Conservation (phyloP, 64 coral and sea anemone species). For the Montipora foliosa region DNA sequence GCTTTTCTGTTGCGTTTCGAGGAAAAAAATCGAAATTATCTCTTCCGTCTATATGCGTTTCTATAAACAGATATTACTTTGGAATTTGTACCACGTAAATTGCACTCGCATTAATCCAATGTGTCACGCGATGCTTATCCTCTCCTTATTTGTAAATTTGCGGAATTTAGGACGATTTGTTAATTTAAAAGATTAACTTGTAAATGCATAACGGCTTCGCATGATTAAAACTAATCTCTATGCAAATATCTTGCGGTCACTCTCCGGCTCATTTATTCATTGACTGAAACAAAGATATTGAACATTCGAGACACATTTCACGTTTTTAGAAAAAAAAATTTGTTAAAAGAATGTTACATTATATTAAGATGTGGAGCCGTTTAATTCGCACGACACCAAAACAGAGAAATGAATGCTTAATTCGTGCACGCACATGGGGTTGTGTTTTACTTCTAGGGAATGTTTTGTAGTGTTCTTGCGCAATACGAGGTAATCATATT, state of each 20-base stretch:
- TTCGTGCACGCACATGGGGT: too few species aligned
- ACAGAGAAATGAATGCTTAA: too few species aligned
- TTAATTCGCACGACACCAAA: too few species aligned
- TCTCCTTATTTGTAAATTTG: constrained; percentile 19
- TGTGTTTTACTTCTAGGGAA: too few species aligned
- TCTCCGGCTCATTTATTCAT: neutral
- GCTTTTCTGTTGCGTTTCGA: neutral
- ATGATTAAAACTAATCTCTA: constrained; percentile 33
- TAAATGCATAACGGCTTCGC: constrained; percentile 1
- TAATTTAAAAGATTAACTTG: neutral
- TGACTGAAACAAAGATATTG: constrained; percentile 6
- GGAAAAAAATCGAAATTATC: neutral
- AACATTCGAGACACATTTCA: neutral
- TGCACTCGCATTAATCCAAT: neutral
- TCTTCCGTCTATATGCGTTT: neutral
- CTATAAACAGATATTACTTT: neutral
- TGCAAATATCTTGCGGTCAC: constrained; percentile 13
- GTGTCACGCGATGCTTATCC: constrained; percentile 48
- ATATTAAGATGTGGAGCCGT: neutral
- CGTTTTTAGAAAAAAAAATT: neutral
- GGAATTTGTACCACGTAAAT: constrained; percentile 1
- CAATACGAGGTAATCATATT: too few species aligned
- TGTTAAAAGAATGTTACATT: neutral
- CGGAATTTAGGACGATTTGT: neutral
- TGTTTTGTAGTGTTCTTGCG: too few species aligned